Evolutionary conservation across 2,113 vertebrate species (phyloP), one percentile per base, ranked within the genome.

Genomic region (Acanthochromis polyacanthus): DNA sequence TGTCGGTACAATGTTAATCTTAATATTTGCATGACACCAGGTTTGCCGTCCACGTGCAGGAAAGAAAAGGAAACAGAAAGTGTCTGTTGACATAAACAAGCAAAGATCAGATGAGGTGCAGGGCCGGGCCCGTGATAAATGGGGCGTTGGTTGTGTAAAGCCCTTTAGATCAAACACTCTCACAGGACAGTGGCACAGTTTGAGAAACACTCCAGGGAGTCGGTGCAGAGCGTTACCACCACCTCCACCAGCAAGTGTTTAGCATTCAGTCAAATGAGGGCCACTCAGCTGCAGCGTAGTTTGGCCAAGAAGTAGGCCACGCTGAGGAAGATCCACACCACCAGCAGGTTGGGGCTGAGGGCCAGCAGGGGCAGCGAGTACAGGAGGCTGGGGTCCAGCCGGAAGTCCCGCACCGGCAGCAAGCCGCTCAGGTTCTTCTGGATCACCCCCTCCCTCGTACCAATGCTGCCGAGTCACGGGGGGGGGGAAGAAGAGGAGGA

Each of bases 401-500:
- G 96, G 93, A 98, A 94, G 94, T 99, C 97, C 84, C 97, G 97
- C 94, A 98, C 95, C 72, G 98, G 98, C 95, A 97, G 96, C 96
- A 99, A 88, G 90, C 98, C 98, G 87, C 97, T 96, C 96, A 98
- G 94, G 96, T 99, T 99, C 98, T 99, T 99, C 98, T 99, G 98
- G 93, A 95, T 97, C 95, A 99, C 97, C 94, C 97, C 95, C 96
- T 99, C 98, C 95, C 97, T 96, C 85, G 98, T 99, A 93, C 98
- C 98, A 97, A 98, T 94, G 95, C 98, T 99, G 97, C 88, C 93
- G 87, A 91, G 93, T 92, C 92, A 67, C 19, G 81, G 90, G 92
- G 28, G 68, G 0, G 22, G 62, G 38, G 63, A 53, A 17, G 17
- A 51, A 40, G 32, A 28, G 36, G n/a, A 50, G 9, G 52, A 59